phyloP scores from a whole-genome alignment of 1,140 invertebrate species.

The Contarinia nasturtii region DNA sequence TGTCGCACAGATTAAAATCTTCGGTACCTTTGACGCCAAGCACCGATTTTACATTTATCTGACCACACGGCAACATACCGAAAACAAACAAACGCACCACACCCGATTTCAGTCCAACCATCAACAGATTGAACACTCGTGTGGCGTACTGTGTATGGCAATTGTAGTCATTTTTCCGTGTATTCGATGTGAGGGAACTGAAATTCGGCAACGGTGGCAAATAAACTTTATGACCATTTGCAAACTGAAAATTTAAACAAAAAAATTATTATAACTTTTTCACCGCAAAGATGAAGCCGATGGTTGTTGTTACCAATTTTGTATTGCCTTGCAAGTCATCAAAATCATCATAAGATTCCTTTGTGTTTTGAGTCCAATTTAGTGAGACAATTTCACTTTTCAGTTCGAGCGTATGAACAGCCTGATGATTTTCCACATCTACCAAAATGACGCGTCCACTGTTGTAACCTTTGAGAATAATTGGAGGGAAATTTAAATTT shows the following conservation, averaged over 20 bases:
- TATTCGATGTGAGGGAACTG: conserved; percentile 24
- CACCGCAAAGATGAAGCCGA: no score
- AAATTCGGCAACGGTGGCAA: conserved; percentile 26
- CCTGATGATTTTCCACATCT: conserved; percentile 75
- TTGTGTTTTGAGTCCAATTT: conserved; percentile 27
- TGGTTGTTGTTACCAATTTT: conserved; percentile 17
- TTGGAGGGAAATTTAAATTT: conserved; percentile 7
- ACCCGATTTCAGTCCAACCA: conserved; percentile 55
- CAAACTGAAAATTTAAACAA: conserved; percentile 31
- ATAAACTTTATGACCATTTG: conserved; percentile 26
- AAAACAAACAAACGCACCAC: conserved; percentile 59
- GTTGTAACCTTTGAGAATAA: conserved; percentile 36
- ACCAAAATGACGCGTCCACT: conserved; percentile 49
- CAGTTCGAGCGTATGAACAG: conserved; percentile 46
- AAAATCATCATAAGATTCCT: conserved; percentile 6
- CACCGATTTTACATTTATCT: conserved; percentile 38
- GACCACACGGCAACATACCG: conserved; percentile 63
- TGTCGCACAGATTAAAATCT: conserved; percentile 34
- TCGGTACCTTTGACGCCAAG: conserved; percentile 27
- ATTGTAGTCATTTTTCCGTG: conserved; percentile 33
- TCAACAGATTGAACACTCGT: conserved; percentile 51
- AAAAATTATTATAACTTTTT: no score
- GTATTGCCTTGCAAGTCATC: conserved; percentile 19
- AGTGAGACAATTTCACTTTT: conserved; percentile 30
- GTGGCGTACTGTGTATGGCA: conserved; percentile 46